phyloP scores from a whole-genome alignment of 2,888 invertebrate species.

The Drosophila borborema region DNA sequence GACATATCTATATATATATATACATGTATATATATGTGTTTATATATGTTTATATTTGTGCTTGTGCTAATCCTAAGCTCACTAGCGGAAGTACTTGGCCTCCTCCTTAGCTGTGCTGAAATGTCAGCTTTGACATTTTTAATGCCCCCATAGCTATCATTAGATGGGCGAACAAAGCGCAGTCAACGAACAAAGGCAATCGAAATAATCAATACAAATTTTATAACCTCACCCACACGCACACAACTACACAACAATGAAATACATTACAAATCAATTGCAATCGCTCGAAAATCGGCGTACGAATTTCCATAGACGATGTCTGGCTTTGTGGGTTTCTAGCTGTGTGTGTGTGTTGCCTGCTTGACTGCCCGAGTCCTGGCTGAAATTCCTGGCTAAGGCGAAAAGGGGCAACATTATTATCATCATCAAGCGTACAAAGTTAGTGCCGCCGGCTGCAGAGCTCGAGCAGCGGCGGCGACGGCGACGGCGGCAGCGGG shows the following conservation, averaged over 20 bases:
- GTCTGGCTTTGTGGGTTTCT: constrained; percentile 68
- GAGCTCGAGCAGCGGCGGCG: constrained; percentile 16
- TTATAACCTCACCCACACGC: constrained; percentile 59
- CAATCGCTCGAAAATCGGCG: constrained; percentile 81
- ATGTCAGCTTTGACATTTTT: constrained; percentile 73
- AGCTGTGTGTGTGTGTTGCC: constrained; percentile 8
- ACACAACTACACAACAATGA: constrained; percentile 66
- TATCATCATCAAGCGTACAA: constrained; percentile 79
- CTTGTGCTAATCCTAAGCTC: constrained; percentile 42
- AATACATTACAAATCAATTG: constrained; percentile 81
- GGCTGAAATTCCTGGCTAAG: constrained; percentile 30
- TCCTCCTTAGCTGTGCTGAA: constrained; percentile 30
- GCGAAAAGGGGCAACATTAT: constrained; percentile 75
- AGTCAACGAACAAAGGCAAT: constrained; percentile 76
- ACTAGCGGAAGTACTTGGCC: constrained; percentile 27
- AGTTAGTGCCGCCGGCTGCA: constrained; percentile 76
- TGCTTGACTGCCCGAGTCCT: constrained; percentile 10
- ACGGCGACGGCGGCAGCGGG: constrained; percentile 6
- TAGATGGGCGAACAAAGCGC: constrained; percentile 76
- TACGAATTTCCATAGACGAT: constrained; percentile 78
- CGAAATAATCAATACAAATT: constrained; percentile 81
- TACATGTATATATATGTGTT: constrained; percentile 14
- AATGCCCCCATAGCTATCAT: constrained; percentile 79
- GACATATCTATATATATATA: neutral
- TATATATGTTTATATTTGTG: constrained; percentile 24